Evolutionary conservation across 2,797 vertebrate species (phyloP).

Genomic region (Molossus alvarezi): DNA sequence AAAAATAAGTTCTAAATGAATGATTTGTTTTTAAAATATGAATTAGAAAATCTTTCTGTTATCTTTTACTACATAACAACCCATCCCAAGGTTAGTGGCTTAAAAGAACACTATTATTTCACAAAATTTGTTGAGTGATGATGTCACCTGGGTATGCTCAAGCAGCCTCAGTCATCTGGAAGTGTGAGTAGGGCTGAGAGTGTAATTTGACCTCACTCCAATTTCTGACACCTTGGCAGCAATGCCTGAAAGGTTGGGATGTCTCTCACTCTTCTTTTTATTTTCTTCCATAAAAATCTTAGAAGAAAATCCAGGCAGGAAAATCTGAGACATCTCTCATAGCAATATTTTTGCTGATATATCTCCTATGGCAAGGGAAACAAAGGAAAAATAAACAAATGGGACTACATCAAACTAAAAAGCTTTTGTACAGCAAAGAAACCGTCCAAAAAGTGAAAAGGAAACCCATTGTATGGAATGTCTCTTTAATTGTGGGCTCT

Average conservation of each 20-base stretch:
- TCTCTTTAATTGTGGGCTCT: neutral
- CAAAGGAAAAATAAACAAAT: no score
- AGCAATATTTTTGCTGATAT: no score
- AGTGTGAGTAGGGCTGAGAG: neutral
- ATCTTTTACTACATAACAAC: neutral
- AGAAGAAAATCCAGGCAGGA: no score
- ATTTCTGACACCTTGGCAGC: no score
- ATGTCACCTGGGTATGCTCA: neutral
- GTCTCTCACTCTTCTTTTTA: neutral
- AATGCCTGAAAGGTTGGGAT: neutral
- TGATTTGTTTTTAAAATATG: neutral
- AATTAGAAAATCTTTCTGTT: neutral
- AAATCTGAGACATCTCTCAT: no score
- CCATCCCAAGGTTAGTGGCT: neutral
- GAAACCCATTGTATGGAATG: no score
- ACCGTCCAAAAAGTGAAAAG: no score
- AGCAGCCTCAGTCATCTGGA: accelerated
- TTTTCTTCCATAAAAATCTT: no score
- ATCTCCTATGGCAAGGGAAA: no score
- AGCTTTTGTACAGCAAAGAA: no score
- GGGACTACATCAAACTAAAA: no score
- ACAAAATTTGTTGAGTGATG: neutral
- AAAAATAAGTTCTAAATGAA: neutral
- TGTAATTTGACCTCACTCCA: neutral
- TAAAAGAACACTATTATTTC: neutral